These are phyloP conservation scores for Conopomorpha cramerella DNA, from an alignment of 1,140 invertebrate species.

Conservation along the genomic window DNA sequence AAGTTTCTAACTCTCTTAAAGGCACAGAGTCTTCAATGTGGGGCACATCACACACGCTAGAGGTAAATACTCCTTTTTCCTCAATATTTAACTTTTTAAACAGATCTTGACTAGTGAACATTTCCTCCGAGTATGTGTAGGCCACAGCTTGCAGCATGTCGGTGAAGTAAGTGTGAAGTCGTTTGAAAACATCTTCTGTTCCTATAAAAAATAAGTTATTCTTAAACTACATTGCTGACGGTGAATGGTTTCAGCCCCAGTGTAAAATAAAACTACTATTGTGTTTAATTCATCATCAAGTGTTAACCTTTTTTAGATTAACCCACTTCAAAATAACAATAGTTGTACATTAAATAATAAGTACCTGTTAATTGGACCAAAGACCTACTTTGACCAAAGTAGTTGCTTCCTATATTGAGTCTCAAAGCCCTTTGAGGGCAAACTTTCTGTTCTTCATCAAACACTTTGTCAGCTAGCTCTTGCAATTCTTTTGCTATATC, in stretches of 20 bases:
- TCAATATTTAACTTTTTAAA: constrained; percentile 23
- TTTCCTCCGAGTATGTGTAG: constrained; percentile 66
- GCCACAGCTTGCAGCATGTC: constrained; percentile 74
- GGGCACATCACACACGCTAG: constrained; percentile 17
- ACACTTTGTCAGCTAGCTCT: constrained; percentile 70
- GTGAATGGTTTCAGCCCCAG: too few relatives aligned
- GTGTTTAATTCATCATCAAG: too few relatives aligned
- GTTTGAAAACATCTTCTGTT: constrained; percentile 63
- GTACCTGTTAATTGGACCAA: constrained; percentile 68
- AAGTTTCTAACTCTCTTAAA: constrained; percentile 50
- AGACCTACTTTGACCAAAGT: constrained; percentile 66
- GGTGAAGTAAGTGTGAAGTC: constrained; percentile 73
- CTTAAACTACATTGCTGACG: background rate
- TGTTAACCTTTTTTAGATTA: too few relatives aligned
- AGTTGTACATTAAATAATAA: constrained; percentile 4
- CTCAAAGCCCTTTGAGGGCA: constrained; percentile 70
- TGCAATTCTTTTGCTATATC: constrained; percentile 75
- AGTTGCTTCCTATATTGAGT: constrained; percentile 64
- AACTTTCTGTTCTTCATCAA: constrained; percentile 67
- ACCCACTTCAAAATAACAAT: background rate
- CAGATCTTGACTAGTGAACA: constrained; percentile 38
- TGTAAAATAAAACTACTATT: too few relatives aligned
- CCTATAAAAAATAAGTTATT: constrained; percentile 14
- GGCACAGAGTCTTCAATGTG: constrained; percentile 17
- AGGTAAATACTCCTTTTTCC: constrained; percentile 15